These are phyloP conservation scores for Anolis apletophallus DNA, from an alignment of 2,797 vertebrate species.

Conservation along the genomic window DNA sequence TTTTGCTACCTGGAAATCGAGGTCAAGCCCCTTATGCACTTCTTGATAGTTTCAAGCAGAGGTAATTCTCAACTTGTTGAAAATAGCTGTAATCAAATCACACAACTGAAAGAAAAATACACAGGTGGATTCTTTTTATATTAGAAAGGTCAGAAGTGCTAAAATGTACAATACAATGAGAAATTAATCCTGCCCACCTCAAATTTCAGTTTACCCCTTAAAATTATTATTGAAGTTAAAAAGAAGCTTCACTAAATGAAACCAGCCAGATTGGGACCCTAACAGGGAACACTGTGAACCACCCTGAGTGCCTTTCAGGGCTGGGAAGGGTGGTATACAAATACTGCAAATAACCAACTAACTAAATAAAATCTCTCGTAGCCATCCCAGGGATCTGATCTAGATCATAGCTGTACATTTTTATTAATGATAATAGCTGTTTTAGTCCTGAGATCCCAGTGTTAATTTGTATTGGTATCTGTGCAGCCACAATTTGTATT, in stretches of 20 bases:
- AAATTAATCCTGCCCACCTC: background rate
- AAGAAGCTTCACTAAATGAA: background rate
- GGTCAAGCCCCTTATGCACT: constrained; percentile 26
- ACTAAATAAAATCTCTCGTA: too few species aligned
- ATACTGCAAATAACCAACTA: too few species aligned
- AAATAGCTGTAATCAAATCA: constrained; percentile 36
- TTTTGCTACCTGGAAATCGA: constrained; percentile 19
- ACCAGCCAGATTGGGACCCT: too few species aligned
- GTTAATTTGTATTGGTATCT: too few species aligned
- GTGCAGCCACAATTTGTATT: too few species aligned
- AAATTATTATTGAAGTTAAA: constrained; percentile 19
- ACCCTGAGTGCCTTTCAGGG: too few species aligned
- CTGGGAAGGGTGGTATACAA: too few species aligned
- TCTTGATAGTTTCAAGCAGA: constrained; percentile 9
- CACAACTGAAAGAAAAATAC: constrained; percentile 7
- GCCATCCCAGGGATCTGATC: too few species aligned
- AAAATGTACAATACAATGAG: constrained; percentile 5
- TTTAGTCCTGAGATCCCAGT: too few species aligned
- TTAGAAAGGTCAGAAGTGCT: constrained; percentile 26
- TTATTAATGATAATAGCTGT: too few species aligned
- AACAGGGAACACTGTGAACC: too few species aligned
- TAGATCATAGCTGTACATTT: too few species aligned
- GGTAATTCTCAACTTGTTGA: constrained; percentile 33
- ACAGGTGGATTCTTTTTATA: constrained; percentile 25
- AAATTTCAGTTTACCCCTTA: background rate